Evolutionary conservation across 2,888 invertebrate species (phyloP).

Genomic region (Entomobrya proxima): DNA sequence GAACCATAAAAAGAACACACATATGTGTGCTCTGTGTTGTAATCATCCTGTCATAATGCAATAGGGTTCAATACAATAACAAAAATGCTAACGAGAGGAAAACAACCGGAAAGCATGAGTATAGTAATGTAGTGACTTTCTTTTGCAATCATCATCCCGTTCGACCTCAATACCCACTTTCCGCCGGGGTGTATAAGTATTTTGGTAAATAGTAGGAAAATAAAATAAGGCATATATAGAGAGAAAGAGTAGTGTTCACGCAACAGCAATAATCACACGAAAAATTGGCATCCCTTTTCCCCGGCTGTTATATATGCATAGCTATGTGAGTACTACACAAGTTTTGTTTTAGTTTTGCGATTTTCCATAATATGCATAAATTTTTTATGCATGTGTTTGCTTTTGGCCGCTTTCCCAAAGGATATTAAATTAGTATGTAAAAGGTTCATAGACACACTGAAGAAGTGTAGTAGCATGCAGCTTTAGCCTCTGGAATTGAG

Average conservation of each 20-base stretch:
- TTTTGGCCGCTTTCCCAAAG: constrained; percentile 41
- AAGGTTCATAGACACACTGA: background rate
- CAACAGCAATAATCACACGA: background rate
- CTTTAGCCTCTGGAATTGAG: background rate
- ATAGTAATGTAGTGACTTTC: background rate
- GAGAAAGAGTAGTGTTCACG: constrained; percentile 11
- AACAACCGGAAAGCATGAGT: constrained; percentile 10
- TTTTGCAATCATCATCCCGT: background rate
- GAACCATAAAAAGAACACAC: constrained; percentile 3
- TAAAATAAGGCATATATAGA: constrained; percentile 7
- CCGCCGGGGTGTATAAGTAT: too few relatives aligned
- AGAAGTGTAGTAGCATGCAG: too few relatives aligned
- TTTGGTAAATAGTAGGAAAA: constrained; percentile 27
- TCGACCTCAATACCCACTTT: constrained; percentile 56
- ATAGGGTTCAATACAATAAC: background rate
- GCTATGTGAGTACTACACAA: too few relatives aligned
- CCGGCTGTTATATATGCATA: background rate
- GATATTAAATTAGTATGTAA: constrained; percentile 22
- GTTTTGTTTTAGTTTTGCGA: background rate
- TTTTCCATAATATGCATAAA: background rate
- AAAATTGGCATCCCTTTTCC: constrained; percentile 14
- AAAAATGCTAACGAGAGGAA: background rate
- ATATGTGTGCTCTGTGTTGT: background rate
- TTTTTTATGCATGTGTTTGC: background rate
- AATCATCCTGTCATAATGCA: too few relatives aligned